These are phyloP conservation scores for Clarias magur DNA, from an alignment of 2,113 vertebrate species.

Conservation along the genomic window DNA sequence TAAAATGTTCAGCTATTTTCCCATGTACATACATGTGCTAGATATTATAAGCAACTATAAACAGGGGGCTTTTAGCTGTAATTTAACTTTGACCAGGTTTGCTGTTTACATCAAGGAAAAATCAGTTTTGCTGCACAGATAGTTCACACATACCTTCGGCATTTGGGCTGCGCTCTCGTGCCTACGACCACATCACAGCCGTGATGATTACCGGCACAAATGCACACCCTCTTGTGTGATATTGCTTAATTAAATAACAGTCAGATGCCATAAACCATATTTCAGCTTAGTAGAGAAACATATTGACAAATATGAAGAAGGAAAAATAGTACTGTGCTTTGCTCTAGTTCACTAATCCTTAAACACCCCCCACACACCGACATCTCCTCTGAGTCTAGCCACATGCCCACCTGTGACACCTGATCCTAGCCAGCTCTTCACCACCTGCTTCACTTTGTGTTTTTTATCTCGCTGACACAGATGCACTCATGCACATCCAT, in stretches of 20 bases:
- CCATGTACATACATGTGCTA: neutral
- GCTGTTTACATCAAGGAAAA: neutral
- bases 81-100: neutral
- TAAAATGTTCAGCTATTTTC: neutral
- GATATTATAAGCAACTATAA: neutral
- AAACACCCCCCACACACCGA: conserved; percentile 21
- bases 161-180: too few relatives aligned
- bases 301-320: neutral
- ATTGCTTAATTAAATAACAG: neutral
- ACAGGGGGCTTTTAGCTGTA: neutral
- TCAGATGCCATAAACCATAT: neutral
- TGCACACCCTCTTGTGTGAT: too few relatives aligned
- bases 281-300: neutral
- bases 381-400: conserved; percentile 17
- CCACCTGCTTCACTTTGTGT: conserved; percentile 40
- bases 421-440: conserved; percentile 34
- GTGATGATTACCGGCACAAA: too few relatives aligned
- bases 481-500: conserved; percentile 17
- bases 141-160: neutral
- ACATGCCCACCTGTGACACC: conserved; percentile 49
- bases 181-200: too few relatives aligned
- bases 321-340: neutral
- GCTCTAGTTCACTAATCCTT: conserved; percentile 32
- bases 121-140: neutral
- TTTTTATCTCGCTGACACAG: conserved; percentile 14